Evolutionary conservation across 2,113 vertebrate genomes (phyloP), one percentile per base, ranked within the genome.

Genomic region (Semnopithecus entellus): DNA sequence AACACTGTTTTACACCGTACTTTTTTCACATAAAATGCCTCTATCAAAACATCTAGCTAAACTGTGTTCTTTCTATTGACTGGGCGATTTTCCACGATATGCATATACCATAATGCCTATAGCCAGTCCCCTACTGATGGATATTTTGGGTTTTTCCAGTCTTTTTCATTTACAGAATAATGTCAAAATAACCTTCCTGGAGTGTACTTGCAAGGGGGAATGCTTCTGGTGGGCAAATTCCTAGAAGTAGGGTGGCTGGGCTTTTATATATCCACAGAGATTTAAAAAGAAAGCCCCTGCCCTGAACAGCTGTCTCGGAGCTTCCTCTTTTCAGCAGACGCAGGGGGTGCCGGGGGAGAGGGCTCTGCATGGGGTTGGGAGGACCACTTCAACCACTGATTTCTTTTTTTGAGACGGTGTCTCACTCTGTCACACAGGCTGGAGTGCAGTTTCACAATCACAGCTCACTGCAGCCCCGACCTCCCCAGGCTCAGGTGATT

Each of bases 201-300:
- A 48, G 78, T 16, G 16, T 25, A 20, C 70, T 40, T 32, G 40
- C 27, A 9, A 16, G 79, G 93, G 87, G 73, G 85, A 61, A 43
- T 12, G 40, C 12, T 4, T 32, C 43, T 13, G 73, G 85, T 43
- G 25, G 68, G 52, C n/a, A 87, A 66, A 97, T 98, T 98, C 98
- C 97, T 98, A 97, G 97, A 98, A 98, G 90, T 82, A 80, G 11
- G 38, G 1, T 0, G 30, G 1, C 81, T 85, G 94, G 86, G 59
- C 57, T 94, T 93, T 97, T 95, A 76, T 45, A 93, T 57, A 96
- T 96, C 88, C 81, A 84, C 93, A 12, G 61, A 68, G 9, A 52
- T 32, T 9, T 64, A 40, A 75, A 92, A 73, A 94, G 92, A 98
- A 98, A 98, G 84, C 88, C 97, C 95, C 92, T 59, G 52, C 45